A percentile compares a stretch with the other conserved stretches of the same genome.
These are phyloP conservation scores for Drosophila trapezifrons DNA, from an alignment of 1,140 invertebrate species.

Conservation along the genomic window DNA sequence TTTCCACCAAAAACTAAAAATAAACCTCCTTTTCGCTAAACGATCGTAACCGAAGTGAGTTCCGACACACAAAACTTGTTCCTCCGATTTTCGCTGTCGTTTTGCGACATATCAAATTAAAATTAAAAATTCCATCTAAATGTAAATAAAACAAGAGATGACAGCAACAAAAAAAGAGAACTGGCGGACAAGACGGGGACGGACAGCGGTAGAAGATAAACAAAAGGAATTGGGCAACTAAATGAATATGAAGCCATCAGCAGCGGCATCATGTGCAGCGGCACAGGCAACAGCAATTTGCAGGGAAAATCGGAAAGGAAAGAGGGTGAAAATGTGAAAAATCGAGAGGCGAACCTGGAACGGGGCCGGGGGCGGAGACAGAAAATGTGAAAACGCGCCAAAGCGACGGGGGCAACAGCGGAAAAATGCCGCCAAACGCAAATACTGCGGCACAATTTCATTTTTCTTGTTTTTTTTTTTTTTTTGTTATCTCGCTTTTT, in stretches of 20 bases:
- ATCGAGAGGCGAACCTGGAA: conserved; percentile 5
- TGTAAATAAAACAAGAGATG: conserved; percentile 51
- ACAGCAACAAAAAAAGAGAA: conserved; percentile 9
- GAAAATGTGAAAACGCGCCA: conserved; percentile 57
- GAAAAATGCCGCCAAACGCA: conserved; percentile 71
- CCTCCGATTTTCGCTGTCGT: conserved; percentile 5
- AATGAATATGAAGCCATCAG: conserved; percentile 50
- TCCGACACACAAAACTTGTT: neutral
- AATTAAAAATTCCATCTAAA: conserved; percentile 67
- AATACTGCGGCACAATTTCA: conserved; percentile 69
- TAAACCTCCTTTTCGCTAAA: neutral
- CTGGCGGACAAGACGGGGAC: conserved; percentile 2
- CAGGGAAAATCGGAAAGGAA: conserved; percentile 5
- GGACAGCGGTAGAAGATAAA: conserved; percentile 52
- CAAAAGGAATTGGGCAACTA: conserved; percentile 46
- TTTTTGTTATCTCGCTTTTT: conserved; percentile 43
- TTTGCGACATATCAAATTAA: conserved; percentile 45
- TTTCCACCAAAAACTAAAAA: neutral
- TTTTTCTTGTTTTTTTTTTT: conserved; percentile 6
- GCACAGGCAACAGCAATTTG: conserved; percentile 14
- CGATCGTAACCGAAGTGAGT: neutral
- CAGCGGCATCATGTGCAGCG: conserved; percentile 34
- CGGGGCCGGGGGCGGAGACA: neutral
- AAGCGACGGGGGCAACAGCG: conserved; percentile 32
- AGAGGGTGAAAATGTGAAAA: conserved; percentile 24